phyloP scores from a whole-genome alignment of 2,113 vertebrate genomes.

The Sprattus sprattus region DNA sequence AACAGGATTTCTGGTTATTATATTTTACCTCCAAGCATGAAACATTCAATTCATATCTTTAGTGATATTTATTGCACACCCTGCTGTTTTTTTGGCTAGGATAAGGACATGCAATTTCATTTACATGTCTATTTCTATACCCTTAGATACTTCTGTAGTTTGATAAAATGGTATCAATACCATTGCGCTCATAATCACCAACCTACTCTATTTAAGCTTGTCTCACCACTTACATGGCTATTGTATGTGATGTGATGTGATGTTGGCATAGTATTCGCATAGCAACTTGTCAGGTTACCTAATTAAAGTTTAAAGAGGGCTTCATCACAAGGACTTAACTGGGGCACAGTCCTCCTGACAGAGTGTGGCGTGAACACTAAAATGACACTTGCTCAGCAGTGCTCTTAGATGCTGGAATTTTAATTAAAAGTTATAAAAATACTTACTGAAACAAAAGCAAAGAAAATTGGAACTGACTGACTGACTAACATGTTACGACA shows the following conservation, averaged over 20 bases:
- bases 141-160: neutral
- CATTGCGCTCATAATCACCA: neutral
- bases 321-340: neutral
- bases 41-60: neutral
- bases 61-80: no score
- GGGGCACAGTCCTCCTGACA: neutral
- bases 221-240: neutral
- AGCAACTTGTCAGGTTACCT: neutral
- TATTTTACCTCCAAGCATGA: neutral
- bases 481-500: no score
- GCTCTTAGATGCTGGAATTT: neutral
- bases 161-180: neutral
- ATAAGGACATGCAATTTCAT: neutral
- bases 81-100: neutral
- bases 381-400: neutral
- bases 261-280: neutral
- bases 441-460: neutral
- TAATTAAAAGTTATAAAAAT: neutral
- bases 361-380: neutral
- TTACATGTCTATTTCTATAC: neutral
- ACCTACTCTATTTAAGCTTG: neutral
- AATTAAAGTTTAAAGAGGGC: slow-evolving; percentile 1
- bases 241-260: neutral
- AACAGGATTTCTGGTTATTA: neutral
- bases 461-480: no score